Percentiles rank a stretch among this genome's conserved stretches.
Conservation (phyloP, 2,113 vertebrate species). For the Xenus cinereus region DNA sequence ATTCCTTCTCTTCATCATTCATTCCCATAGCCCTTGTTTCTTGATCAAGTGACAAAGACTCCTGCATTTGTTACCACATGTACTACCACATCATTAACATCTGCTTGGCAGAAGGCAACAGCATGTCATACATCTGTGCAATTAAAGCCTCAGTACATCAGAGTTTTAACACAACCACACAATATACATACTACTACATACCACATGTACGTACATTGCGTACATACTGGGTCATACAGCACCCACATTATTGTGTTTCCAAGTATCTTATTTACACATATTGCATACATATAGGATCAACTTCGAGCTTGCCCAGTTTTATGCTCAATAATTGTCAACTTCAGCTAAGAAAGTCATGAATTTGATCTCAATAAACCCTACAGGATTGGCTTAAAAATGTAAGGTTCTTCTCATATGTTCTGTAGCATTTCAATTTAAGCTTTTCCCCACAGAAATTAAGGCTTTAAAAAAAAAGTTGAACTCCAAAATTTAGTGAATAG, state of each 20-base stretch:
- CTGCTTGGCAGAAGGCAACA: slow-evolving; percentile 33
- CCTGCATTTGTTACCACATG: not conserved
- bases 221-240: not conserved
- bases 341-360: not conserved
- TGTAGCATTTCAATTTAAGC: not conserved
- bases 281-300: not conserved
- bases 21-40: not conserved
- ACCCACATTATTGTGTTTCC: not conserved
- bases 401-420: not conserved
- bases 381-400: not conserved
- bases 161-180: not conserved
- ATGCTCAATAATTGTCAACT: not conserved
- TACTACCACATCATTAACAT: not conserved
- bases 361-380: not conserved
- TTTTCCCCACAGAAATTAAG: not conserved
- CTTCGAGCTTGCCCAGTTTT: not conserved
- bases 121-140: not conserved
- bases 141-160: not conserved
- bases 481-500: not conserved
- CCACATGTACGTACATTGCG: not conserved
- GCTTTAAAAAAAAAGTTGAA: not conserved
- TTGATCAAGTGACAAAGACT: not conserved
- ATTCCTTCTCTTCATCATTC: not conserved
- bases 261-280: not conserved
- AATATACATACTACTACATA: not conserved